A percentile compares a stretch with the other conserved stretches of the same genome.
phyloP scores from a whole-genome alignment of 2,113 vertebrate genomes.

The Dipodomys merriami region DNA sequence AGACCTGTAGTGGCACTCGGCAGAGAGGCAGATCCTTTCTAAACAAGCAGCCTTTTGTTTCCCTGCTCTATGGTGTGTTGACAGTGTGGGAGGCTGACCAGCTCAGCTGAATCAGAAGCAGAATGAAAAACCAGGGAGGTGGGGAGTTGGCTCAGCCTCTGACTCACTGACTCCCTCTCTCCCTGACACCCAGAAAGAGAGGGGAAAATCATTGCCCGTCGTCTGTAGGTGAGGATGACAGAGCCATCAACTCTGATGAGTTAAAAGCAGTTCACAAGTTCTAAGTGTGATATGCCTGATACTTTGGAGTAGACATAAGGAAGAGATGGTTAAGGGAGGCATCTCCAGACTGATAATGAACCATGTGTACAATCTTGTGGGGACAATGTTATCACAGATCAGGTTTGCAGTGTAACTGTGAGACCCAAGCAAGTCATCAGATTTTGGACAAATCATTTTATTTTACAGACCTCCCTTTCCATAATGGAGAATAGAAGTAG shows the following conservation, averaged over 20 bases:
- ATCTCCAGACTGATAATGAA: not conserved
- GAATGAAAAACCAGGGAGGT: slow-evolving; percentile 7
- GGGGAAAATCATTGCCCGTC: not conserved
- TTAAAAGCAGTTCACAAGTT: slow-evolving; percentile 2
- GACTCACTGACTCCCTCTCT: not conserved
- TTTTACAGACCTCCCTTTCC: not conserved
- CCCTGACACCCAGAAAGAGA: not conserved
- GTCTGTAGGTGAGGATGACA: not conserved
- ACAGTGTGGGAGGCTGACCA: slow-evolving; percentile 35
- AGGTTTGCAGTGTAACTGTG: not conserved
- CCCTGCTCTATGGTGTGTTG: slow-evolving; percentile 28
- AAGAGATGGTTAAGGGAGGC: not conserved
- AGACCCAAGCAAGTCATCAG: not conserved
- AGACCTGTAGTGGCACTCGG: not conserved
- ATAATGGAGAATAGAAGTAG: not conserved
- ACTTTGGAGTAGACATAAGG: not conserved
- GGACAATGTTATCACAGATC: not conserved
- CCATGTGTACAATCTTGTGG: not conserved
- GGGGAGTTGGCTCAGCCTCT: slow-evolving; percentile 26
- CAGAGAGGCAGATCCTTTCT: slow-evolving; percentile 49
- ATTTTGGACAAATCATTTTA: not conserved
- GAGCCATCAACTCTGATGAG: not conserved
- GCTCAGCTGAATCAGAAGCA: slow-evolving; percentile 56
- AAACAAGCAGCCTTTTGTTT: slow-evolving; percentile 57
- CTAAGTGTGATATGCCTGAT: not conserved